Evolutionary conservation across 2,888 invertebrate species (phyloP).

Genomic region (Cephus rjabovi): DNA sequence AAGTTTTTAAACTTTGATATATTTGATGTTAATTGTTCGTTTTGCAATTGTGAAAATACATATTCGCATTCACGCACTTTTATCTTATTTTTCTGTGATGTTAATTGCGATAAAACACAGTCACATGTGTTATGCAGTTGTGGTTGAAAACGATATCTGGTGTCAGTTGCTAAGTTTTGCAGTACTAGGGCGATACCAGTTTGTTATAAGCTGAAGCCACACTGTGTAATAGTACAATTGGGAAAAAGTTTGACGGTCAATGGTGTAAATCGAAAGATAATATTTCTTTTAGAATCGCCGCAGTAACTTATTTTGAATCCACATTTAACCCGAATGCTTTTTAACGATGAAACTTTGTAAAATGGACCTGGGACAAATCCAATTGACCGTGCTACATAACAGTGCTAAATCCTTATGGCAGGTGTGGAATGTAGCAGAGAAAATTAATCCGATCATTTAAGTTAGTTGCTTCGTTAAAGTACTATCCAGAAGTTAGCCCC

Average conservation of each 20-base stretch:
- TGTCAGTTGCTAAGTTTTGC: too few relatives aligned
- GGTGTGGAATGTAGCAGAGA: background rate
- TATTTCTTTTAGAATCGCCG: background rate
- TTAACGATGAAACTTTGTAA: background rate
- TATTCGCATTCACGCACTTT: too few relatives aligned
- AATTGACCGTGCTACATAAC: background rate
- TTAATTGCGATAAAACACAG: too few relatives aligned
- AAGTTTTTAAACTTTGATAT: background rate
- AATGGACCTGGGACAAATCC: background rate
- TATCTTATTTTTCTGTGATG: too few relatives aligned
- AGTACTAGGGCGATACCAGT: too few relatives aligned
- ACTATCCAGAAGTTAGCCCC: background rate
- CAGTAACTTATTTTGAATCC: background rate
- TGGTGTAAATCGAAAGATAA: background rate
- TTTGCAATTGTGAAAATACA: background rate
- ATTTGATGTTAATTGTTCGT: background rate
- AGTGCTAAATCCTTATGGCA: background rate
- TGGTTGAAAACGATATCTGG: too few relatives aligned
- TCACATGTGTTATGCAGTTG: too few relatives aligned
- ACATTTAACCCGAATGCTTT: background rate
- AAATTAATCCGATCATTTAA: background rate
- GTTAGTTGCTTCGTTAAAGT: background rate
- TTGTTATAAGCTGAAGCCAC: too few relatives aligned
- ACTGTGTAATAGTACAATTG: background rate
- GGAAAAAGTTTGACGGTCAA: background rate